phyloP scores from a whole-genome alignment of 2,888 invertebrate species.

The Macaria liturata region DNA sequence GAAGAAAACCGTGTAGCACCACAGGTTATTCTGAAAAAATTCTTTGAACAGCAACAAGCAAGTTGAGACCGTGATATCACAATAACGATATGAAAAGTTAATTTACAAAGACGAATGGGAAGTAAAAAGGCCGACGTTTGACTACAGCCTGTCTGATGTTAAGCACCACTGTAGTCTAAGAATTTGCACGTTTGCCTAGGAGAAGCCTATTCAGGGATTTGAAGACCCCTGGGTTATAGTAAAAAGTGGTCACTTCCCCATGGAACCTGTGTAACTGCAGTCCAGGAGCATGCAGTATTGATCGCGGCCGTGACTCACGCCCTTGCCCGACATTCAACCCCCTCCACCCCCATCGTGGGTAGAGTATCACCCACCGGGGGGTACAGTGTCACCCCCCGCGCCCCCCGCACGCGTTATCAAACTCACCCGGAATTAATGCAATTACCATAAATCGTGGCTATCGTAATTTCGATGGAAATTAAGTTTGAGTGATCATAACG shows the following conservation, averaged over 20 bases:
- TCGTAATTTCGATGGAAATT: constrained; percentile 30
- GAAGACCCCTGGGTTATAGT: too few species aligned
- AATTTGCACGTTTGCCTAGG: too few species aligned
- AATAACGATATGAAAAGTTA: too few species aligned
- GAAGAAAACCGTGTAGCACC: too few species aligned
- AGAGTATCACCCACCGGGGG: constrained; percentile 38
- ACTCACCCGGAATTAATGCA: constrained; percentile 36
- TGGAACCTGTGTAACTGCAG: constrained; percentile 15
- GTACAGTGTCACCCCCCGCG: constrained; percentile 27
- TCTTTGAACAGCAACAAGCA: too few species aligned
- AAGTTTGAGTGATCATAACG: constrained; percentile 16
- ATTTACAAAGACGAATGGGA: too few species aligned
- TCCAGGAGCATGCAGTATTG: constrained; percentile 67
- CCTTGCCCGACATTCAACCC: constrained; percentile 82
- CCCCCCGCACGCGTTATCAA: constrained; percentile 50
- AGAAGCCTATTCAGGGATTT: too few species aligned
- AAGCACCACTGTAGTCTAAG: too few species aligned
- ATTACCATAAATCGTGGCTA: constrained; percentile 34
- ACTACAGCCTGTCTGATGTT: too few species aligned
- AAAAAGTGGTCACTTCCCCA: background rate
- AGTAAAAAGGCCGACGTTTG: too few species aligned
- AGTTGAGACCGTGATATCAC: too few species aligned
- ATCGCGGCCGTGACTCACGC: constrained; percentile 80
- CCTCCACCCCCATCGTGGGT: constrained; percentile 49
- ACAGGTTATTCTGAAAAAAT: too few species aligned